phyloP scores from a whole-genome alignment of 1,140 invertebrate species.

The Zaprionus taronus region DNA sequence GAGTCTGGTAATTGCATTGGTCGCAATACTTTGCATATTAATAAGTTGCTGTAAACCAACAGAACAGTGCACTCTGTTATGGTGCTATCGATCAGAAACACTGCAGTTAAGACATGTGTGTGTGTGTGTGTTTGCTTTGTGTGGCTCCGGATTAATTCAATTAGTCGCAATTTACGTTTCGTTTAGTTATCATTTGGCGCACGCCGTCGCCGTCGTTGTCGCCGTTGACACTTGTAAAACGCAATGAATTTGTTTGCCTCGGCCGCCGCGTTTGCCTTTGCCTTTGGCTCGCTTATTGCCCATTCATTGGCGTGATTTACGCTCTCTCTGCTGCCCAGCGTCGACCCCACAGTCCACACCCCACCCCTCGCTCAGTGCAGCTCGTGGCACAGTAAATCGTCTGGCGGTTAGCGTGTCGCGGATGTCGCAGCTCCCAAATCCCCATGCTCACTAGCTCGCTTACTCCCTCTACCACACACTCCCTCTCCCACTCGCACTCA shows the following conservation, averaged over 20 bases:
- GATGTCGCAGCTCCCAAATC: constrained; percentile 41
- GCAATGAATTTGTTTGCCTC: constrained; percentile 68
- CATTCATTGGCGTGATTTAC: constrained; percentile 59
- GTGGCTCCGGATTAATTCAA: constrained; percentile 58
- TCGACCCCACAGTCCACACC: background rate
- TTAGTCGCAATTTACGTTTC: constrained; percentile 78
- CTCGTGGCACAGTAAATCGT: constrained; percentile 14
- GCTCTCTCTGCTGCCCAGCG: constrained; percentile 3
- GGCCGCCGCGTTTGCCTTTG: constrained; percentile 35
- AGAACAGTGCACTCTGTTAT: too few relatives aligned
- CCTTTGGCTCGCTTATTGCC: constrained; percentile 26
- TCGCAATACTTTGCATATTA: background rate
- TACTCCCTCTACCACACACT: background rate
- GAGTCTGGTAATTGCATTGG: too few relatives aligned
- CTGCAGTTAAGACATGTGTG: background rate
- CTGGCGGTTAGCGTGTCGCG: constrained; percentile 52
- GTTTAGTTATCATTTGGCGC: constrained; percentile 71
- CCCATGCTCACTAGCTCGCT: constrained; percentile 48
- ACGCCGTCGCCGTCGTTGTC: constrained; percentile 49
- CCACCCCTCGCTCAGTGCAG: background rate
- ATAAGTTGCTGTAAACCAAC: background rate
- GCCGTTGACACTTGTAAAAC: constrained; percentile 78
- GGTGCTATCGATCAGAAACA: background rate
- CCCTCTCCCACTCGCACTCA: background rate
- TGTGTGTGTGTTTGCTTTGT: constrained; percentile 20